Conservation (phyloP, 2,888 invertebrate genomes). For the Rotaria sp. region DNA sequence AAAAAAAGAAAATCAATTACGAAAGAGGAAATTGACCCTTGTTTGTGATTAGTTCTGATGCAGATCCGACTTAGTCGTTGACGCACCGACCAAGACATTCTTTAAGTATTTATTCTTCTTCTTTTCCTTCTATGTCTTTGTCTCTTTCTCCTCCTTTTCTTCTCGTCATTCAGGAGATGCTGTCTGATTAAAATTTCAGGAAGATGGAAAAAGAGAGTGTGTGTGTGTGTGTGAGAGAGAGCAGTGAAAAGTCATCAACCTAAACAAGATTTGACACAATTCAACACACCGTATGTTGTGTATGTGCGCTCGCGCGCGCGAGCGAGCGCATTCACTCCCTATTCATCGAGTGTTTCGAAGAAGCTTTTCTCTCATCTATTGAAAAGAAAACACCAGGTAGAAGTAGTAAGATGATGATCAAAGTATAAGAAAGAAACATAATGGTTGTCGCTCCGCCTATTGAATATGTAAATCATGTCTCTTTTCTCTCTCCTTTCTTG, state of each 20-base stretch:
- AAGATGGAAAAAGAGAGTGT: not conserved
- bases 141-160: not conserved
- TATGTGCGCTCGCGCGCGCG: not conserved
- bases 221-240: not conserved
- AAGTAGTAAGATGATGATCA: constrained; percentile 23
- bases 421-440: constrained; percentile 13
- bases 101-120: constrained; percentile 12
- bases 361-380: constrained; percentile 22
- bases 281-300: constrained; percentile 2
- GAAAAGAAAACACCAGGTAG: constrained; percentile 24
- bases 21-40: constrained; percentile 24
- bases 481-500: not conserved
- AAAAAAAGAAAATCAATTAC: constrained; percentile 17
- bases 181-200: constrained; percentile 21
- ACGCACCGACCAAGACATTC: constrained; percentile 24
- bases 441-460: constrained; percentile 12
- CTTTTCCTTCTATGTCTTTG: not conserved
- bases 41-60: constrained; percentile 24
- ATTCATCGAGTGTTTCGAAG: constrained; percentile 8
- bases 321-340: not conserved
- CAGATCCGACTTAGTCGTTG: constrained; percentile 18
- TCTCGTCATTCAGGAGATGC: not conserved
- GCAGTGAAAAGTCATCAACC: constrained; percentile 20
- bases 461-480: constrained; percentile 24
- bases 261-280: constrained; percentile 26